phyloP scores from a whole-genome alignment of 2,888 invertebrate species.

The Tortrix viridana region DNA sequence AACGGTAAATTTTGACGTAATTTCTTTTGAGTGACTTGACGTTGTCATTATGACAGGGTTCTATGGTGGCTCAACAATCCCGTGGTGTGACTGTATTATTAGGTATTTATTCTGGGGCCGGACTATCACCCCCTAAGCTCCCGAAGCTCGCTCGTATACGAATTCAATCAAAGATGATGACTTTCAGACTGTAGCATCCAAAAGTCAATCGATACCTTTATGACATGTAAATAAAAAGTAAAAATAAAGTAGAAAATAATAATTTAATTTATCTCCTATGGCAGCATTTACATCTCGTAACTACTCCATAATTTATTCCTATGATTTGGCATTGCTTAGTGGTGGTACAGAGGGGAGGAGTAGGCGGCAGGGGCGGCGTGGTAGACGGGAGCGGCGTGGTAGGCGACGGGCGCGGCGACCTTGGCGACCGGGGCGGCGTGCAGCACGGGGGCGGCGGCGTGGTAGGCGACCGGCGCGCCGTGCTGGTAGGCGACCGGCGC shows the following conservation, averaged over 20 bases:
- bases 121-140: no score
- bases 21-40: no score
- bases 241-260: conserved; percentile 46
- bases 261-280: conserved; percentile 44
- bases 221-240: conserved; percentile 12
- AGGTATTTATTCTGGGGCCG: no score
- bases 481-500: conserved; percentile 50
- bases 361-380: conserved; percentile 45
- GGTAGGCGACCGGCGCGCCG: conserved; percentile 43
- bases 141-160: no score
- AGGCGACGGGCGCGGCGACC: conserved; percentile 25
- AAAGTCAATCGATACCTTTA: background rate
- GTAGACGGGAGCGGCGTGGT: conserved; percentile 45
- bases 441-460: conserved; percentile 32
- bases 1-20: no score
- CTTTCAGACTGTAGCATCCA: no score
- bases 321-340: conserved; percentile 67
- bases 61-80: no score
- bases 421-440: conserved; percentile 37
- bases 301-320: conserved; percentile 44
- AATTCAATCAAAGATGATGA: no score
- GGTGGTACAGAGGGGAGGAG: conserved; percentile 59
- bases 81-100: no score
- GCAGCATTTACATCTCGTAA: conserved; percentile 36
- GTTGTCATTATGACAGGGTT: no score